These are phyloP conservation scores for Cyclina sinensis DNA, from an alignment of 1,140 invertebrate genomes.

Conservation along the genomic window DNA sequence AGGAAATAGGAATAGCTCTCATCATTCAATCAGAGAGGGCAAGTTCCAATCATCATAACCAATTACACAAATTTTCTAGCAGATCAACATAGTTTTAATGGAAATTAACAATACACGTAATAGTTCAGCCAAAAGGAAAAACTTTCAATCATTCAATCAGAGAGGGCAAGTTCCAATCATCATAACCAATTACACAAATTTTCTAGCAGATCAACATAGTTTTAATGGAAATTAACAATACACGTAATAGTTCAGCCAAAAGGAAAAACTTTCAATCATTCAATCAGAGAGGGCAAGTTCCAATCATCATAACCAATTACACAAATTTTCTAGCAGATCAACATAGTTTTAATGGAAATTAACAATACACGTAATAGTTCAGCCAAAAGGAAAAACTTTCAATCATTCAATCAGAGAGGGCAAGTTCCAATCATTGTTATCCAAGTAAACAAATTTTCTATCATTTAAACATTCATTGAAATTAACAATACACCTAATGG, in stretches of 20 bases:
- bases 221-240: too few species aligned
- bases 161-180: slow-evolving; percentile 21
- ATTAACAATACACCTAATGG: not conserved
- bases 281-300: not conserved
- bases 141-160: not conserved
- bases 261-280: not conserved
- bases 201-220: too few species aligned
- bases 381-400: not conserved
- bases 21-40: slow-evolving; percentile 33
- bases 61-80: not conserved
- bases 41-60: slow-evolving; percentile 66
- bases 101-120: too few species aligned
- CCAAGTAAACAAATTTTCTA: not conserved
- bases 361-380: not conserved
- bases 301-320: slow-evolving; percentile 40
- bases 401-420: not conserved
- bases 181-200: slow-evolving; percentile 17
- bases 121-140: slow-evolving; percentile 14
- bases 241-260: not conserved
- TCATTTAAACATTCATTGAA: too few species aligned
- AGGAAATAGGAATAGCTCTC: too few species aligned
- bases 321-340: not conserved
- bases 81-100: too few species aligned
- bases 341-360: too few species aligned
- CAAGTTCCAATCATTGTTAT: slow-evolving; percentile 26